phyloP scores from a whole-genome alignment of 2,113 vertebrate species.

The Oostethus manadensis region DNA sequence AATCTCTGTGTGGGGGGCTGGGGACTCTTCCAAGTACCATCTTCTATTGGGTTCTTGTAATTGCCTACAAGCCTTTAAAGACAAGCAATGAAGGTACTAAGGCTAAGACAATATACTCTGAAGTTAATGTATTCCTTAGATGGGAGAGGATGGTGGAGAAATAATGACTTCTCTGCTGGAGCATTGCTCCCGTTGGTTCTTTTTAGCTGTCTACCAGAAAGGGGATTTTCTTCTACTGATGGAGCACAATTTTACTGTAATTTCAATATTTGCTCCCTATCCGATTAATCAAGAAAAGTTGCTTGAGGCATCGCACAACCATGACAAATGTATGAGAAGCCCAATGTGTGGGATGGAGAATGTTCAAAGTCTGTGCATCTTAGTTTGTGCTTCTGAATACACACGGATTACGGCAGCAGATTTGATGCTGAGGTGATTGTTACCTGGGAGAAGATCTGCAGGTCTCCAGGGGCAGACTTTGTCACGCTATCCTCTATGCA shows the following conservation, averaged over 20 bases:
- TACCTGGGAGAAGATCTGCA: slow-evolving; percentile 47
- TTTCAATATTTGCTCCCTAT: slow-evolving; percentile 45
- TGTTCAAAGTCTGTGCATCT: slow-evolving; percentile 21
- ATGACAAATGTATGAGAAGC: slow-evolving; percentile 3
- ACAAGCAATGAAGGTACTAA: slow-evolving; percentile 63
- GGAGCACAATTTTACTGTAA: slow-evolving; percentile 62
- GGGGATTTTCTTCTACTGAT: slow-evolving; percentile 46
- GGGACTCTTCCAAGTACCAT: slow-evolving; percentile 68
- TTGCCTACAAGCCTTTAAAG: slow-evolving; percentile 73
- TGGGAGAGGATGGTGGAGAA: slow-evolving; percentile 50
- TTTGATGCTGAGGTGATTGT: slow-evolving; percentile 43
- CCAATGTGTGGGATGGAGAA: neutral
- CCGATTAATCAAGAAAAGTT: slow-evolving; percentile 57
- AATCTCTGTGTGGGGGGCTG: slow-evolving; percentile 71
- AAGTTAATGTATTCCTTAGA: slow-evolving; percentile 69
- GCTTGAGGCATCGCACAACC: slow-evolving; percentile 25
- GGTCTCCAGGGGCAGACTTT: slow-evolving; percentile 39
- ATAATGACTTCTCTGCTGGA: slow-evolving; percentile 65
- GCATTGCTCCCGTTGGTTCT: slow-evolving; percentile 51
- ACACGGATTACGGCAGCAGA: slow-evolving; percentile 36
- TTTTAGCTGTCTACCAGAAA: slow-evolving; percentile 52
- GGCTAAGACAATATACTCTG: slow-evolving; percentile 68
- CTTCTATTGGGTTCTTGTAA: slow-evolving; percentile 75
- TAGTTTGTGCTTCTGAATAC: slow-evolving; percentile 19
- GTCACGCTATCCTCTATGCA: slow-evolving; percentile 63